Evolutionary conservation across 2,797 vertebrate genomes (phyloP).

Genomic region (Platyrinchus mystaceus): DNA sequence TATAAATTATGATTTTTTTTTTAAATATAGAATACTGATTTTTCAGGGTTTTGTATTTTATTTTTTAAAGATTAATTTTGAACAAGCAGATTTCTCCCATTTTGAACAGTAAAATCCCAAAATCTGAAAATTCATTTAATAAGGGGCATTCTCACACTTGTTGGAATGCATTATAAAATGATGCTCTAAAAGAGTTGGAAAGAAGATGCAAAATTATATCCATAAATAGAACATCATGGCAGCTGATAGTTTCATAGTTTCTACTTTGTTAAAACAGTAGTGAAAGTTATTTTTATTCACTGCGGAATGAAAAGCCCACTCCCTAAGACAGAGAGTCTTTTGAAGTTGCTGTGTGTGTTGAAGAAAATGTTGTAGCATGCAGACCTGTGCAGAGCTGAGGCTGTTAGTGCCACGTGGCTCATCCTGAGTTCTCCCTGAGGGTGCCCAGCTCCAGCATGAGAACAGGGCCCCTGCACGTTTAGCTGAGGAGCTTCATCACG

Average conservation of each 20-base stretch:
- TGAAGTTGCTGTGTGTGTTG: background rate
- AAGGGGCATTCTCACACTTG: background rate
- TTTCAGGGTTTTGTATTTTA: background rate
- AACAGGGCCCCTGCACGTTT: background rate
- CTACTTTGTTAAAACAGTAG: background rate
- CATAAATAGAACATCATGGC: background rate
- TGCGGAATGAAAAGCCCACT: background rate
- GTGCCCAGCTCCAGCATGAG: background rate
- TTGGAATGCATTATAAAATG: background rate
- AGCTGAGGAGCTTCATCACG: background rate
- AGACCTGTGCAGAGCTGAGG: background rate
- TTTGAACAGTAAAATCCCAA: background rate
- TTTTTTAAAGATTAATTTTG: background rate
- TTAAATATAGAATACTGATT: background rate
- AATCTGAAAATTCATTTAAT: background rate
- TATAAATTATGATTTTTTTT: background rate
- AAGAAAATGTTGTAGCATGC: rapidly evolving
- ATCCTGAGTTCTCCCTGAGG: background rate
- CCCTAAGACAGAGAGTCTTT: background rate
- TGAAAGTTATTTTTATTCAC: background rate
- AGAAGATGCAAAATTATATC: background rate
- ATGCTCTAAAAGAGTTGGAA: background rate
- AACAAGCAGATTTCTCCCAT: background rate
- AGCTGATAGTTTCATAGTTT: background rate
- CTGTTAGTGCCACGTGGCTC: background rate